Base-by-base conservation (phyloP, 2,797 vertebrate species). In the Schizopygopsis malacanthus region DNA sequence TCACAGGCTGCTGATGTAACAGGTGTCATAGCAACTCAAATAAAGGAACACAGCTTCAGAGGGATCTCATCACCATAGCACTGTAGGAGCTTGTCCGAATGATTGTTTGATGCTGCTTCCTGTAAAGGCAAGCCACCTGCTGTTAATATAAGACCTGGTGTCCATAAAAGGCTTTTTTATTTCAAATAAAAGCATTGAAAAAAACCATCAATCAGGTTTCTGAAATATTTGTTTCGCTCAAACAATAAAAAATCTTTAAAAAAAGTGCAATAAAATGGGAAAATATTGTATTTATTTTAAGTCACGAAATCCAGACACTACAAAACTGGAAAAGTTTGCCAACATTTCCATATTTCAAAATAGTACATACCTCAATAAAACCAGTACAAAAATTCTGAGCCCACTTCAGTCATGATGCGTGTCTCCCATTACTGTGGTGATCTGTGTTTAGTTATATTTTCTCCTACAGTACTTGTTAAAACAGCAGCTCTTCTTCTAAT, bases 1-100 rank as follows among this genome's bases (percentile, higher is more conserved):
- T 81, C 75, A 67, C 54, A 28, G 43, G 63, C 72, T 72, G 28
- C 28, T 71, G 87, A 93, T 87, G 89, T 81, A 85, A 88, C 77
- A 84, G 87, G 59, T 80, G 65, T 86, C 84, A 78, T 84, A 72
- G 84, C 78, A 87, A 86, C 56, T 61, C n/a, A 59, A 61, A 52
- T 67, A 81, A 76, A 82, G 63, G 1, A 80, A 75, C 67, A 73
- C 41, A 16, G 54, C 56, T 70, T 78, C 63, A 79, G 59, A 80
- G 81, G 37, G 82, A 61, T 69, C 65, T 72, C 45, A 65, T 76
- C 63, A 82, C 41, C 63, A 78, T 63, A 71, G 22, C 22, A 77
- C n/a, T 50, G 43, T 4, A 37, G 8, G 47, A 79, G 50, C 65
- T 45, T 59, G 25, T 47, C 76, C 28, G 28, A 71, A 85, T 22